These are phyloP conservation scores for Guaruba guarouba DNA, from an alignment of 2,113 vertebrate species.

Conservation along the genomic window DNA sequence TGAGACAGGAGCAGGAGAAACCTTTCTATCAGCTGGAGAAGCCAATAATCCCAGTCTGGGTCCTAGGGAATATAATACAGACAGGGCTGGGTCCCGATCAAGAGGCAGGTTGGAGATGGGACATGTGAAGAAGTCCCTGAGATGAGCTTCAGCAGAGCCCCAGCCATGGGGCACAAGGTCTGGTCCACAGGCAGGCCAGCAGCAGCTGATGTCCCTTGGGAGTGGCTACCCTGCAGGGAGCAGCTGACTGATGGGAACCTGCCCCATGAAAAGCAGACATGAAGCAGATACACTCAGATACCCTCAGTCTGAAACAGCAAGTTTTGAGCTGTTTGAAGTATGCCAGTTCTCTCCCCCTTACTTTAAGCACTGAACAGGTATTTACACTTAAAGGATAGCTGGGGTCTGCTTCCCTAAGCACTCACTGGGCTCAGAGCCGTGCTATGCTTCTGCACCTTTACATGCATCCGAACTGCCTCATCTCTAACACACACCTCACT, in stretches of 20 bases:
- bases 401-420: background rate
- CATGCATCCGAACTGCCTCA: background rate
- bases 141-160: background rate
- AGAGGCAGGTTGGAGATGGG: background rate
- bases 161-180: rapidly evolving
- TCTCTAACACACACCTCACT: background rate
- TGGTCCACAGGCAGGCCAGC: background rate
- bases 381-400: background rate
- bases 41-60: background rate
- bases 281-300: background rate
- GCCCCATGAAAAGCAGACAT: background rate
- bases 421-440: background rate
- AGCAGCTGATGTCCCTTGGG: background rate
- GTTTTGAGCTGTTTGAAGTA: background rate
- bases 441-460: background rate
- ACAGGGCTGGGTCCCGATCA: background rate
- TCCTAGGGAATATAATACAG: background rate
- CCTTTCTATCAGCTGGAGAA: background rate
- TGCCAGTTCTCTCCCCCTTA: background rate
- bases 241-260: background rate
- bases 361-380: background rate
- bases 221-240: background rate
- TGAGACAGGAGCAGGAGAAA: background rate
- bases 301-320: background rate
- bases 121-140: background rate